Conservation (phyloP, 2,113 vertebrate species). For the Lophius piscatorius region DNA sequence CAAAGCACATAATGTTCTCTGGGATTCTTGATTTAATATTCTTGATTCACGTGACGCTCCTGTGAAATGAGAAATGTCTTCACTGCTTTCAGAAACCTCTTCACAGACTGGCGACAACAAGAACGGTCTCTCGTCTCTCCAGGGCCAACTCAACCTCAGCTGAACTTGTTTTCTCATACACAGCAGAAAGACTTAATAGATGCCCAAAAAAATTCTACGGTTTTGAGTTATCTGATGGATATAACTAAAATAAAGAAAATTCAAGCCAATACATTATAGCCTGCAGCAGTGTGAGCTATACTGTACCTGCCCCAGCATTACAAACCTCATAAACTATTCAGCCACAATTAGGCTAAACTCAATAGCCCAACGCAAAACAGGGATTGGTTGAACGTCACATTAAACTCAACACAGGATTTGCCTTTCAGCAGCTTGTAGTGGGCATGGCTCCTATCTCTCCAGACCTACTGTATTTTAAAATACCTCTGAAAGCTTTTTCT, state of each 20-base stretch:
- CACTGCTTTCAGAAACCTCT: background rate
- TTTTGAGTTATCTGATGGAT: conserved; percentile 23
- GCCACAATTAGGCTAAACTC: conserved; percentile 59
- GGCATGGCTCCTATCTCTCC: conserved; percentile 19
- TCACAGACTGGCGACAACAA: background rate
- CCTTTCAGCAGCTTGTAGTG: conserved; percentile 33
- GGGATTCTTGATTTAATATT: no score
- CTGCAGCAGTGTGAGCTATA: conserved; percentile 13
- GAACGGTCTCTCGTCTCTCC: no score
- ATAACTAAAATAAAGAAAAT: conserved; percentile 19
- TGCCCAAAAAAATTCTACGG: background rate
- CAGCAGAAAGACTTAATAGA: background rate
- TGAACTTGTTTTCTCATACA: background rate
- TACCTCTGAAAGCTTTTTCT: conserved; percentile 5
- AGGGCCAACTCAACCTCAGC: background rate
- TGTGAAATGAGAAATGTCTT: conserved; percentile 2
- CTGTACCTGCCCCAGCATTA: conserved; percentile 32
- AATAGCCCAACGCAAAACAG: conserved; percentile 62
- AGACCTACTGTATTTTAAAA: conserved; percentile 3
- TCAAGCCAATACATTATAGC: conserved; percentile 12
- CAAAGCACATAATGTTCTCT: conserved; percentile 6
- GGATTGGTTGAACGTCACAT: conserved; percentile 58
- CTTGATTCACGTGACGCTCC: no score
- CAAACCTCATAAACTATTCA: conserved; percentile 65
- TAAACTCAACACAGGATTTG: conserved; percentile 46